Base-by-base conservation (phyloP, 2,888 invertebrate genomes). In the Hedya salicella region DNA sequence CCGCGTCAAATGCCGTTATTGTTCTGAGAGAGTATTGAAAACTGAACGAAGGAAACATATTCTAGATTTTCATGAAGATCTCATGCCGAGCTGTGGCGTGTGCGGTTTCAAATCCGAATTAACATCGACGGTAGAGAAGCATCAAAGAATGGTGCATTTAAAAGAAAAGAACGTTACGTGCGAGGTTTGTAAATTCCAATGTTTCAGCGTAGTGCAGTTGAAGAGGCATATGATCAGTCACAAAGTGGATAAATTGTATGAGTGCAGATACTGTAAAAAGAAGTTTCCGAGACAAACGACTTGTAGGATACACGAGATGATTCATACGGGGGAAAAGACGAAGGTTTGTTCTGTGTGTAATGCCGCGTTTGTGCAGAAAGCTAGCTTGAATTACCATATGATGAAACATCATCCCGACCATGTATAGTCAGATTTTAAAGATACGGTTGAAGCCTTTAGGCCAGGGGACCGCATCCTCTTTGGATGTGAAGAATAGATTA, bases 261-360 rank as follows among this genome's bases (percentile, higher is more conserved):
- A 76, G 13, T 85, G 83, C 63, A 53, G 68, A 5, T 76, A 69
- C 40, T 85, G 85, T 68, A 73, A 75, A n/a, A 83, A 85, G 66
- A 71, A 70, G 13, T 83, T 80, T 62, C 64, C 67, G 5, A 67
- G 74, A n/a, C 19, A 14, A 4, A 56, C 21, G 3, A 68, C 74
- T 8, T 25, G 73, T 59, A 50, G n/a, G 3, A 5, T 44, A 13
- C 79, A 78, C 32, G 72, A 70, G 52, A 73, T 56, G 49, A 76
- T 77, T 14, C 76, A 77, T 25, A 74, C 73, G 5, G 72, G 74
- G 0, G 71, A 71, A 0, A 73, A 67, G 67, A 68, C 63, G n/a
- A 71, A 76, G 25, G 66, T 70, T n/a, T 78, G 78, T 17, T n/a
- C 39, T 0, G 52, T 71, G 4, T 78, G 78, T 50, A 69, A 75